A percentile compares a stretch with the other conserved stretches of the same genome.
These are phyloP conservation scores for Rutilus rutilus DNA, from an alignment of 2,113 vertebrate genomes.

Conservation along the genomic window DNA sequence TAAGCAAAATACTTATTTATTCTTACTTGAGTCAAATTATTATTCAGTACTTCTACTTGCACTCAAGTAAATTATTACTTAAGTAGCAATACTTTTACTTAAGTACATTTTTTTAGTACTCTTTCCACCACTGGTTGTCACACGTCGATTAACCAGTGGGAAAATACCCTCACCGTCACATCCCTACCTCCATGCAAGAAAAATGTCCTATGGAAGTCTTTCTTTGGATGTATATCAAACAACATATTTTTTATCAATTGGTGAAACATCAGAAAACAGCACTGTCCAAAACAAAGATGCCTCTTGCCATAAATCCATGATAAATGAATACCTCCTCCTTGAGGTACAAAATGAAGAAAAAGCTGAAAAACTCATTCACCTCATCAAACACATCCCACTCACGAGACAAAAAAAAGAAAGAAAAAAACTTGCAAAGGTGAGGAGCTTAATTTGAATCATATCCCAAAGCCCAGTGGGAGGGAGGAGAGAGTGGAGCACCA, in stretches of 20 bases:
- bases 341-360: constrained; percentile 8
- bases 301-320: background rate
- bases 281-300: background rate
- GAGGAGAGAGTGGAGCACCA: constrained; percentile 21
- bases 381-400: constrained; percentile 14
- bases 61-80: no score
- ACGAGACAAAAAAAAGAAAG: background rate
- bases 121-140: no score
- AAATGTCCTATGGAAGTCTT: background rate
- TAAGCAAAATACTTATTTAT: no score
- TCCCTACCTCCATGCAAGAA: background rate
- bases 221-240: constrained; percentile 2
- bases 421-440: constrained; percentile 25
- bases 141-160: no score
- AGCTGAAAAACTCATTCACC: background rate
- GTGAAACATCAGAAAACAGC: background rate
- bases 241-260: background rate
- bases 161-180: no score
- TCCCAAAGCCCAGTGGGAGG: constrained; percentile 42
- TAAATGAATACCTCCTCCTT: background rate
- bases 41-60: no score
- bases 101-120: no score
- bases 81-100: no score
- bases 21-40: no score
- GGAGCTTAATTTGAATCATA: constrained; percentile 45